Base-by-base conservation (phyloP, 2,113 vertebrate genomes). In the Fukomys damarensis region DNA sequence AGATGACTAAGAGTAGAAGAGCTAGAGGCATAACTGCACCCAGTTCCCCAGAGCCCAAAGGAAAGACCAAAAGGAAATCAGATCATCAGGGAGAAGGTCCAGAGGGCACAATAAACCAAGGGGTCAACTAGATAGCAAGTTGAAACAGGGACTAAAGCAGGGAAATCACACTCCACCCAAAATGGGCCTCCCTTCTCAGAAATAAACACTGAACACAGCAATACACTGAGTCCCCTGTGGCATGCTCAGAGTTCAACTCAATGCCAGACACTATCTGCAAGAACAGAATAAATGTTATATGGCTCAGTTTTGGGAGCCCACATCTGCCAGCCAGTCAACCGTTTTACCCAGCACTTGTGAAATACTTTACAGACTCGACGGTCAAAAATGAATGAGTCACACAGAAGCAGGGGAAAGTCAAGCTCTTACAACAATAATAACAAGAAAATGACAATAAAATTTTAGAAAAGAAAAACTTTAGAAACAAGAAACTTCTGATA, bases 381-480 rank as follows among this genome's bases (percentile, higher is more conserved):
- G 20, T 49, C 20, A 94, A 10, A 5, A 38, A 63, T 46, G 46
- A 82, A 28, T 66, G 38, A 96, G 43, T 74, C 58, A 74, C 24
- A 81, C 54, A 76, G 13, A 92, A 92, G 28, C 30, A 86, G 35
- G 61, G 79, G 79, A 77, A 89, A 52, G 8, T 61, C 72, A 94
- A 92, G 46, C 38, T 79, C 28, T 61, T 84, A 1, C 28, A 80
- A 49, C 24, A 72, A 11, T 38, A 63, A 63, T 14, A 79, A 52
- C 88, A 89, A 79, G 32, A 84, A 79, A n/a, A 76, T 66, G 88
- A 94, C 7, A 80, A 43, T n/a, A 56, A 92, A 41, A 87, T 52
- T 72, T 52, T 56, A 58, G 46, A 84, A 86, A 82, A 70, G 41
- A 61, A 93, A 82, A 92, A 46, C 54, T 61, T 87, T 30, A 43